Percentiles rank a stretch among this genome's conserved stretches.
Conservation (phyloP, 1,140 invertebrate species). For the Meteorus sp. region DNA sequence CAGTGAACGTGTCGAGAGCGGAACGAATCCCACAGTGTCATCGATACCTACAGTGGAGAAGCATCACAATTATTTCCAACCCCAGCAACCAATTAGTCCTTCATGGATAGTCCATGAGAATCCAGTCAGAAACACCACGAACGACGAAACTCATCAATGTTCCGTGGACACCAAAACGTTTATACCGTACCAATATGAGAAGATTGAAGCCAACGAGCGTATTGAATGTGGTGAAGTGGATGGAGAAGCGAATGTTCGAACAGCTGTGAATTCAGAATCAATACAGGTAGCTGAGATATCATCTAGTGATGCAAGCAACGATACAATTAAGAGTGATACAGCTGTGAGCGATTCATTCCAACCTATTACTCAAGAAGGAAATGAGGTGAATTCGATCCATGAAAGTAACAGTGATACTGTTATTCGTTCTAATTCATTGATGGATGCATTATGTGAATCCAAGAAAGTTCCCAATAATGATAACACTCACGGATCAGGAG, state of each 20-base stretch:
- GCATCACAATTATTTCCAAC: neutral
- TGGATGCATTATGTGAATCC: too few species aligned
- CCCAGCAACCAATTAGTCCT: conserved; percentile 3
- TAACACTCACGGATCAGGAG: too few species aligned
- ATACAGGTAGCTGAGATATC: conserved; percentile 51
- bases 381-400: conserved; percentile 5
- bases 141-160: neutral
- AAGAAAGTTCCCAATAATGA: too few species aligned
- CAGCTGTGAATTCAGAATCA: too few species aligned
- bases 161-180: neutral
- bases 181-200: too few species aligned
- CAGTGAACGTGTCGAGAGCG: neutral
- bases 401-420: too few species aligned
- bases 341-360: conserved; percentile 27
- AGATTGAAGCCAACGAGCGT: neutral
- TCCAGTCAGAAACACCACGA: too few species aligned
- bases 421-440: too few species aligned
- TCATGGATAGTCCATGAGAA: neutral
- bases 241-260: neutral
- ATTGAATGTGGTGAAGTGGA: neutral
- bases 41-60: neutral
- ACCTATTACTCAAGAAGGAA: neutral
- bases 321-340: neutral
- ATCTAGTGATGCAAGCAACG: conserved; percentile 37
- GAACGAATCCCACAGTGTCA: conserved; percentile 17